Conservation (phyloP, 2,888 invertebrate genomes). For the Cerastis rubricosa region DNA sequence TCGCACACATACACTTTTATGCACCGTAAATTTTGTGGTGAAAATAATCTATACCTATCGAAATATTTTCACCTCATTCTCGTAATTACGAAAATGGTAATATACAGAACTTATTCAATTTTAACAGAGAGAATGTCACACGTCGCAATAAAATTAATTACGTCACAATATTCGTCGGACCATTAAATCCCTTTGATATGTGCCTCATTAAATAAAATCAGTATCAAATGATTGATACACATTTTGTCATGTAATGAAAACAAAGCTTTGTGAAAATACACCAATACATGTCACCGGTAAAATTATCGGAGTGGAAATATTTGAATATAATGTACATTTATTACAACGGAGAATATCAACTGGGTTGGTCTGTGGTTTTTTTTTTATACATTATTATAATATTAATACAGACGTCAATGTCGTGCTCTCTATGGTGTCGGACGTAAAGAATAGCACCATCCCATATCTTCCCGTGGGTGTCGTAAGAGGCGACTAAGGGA, state of each 20-base stretch:
- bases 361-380: neutral
- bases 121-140: slow-evolving; percentile 34
- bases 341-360: slow-evolving; percentile 2
- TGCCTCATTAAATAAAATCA: slow-evolving; percentile 62
- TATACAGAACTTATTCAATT: slow-evolving; percentile 45
- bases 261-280: slow-evolving; percentile 35
- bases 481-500: no score
- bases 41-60: slow-evolving; percentile 16
- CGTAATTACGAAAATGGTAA: slow-evolving; percentile 34
- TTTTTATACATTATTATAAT: neutral
- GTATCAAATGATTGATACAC: slow-evolving; percentile 54
- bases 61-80: slow-evolving; percentile 24
- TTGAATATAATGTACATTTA: slow-evolving; percentile 18
- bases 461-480: no score
- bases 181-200: slow-evolving; percentile 50
- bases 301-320: slow-evolving; percentile 14
- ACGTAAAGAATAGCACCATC: no score
- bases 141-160: slow-evolving; percentile 56
- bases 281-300: slow-evolving; percentile 8
- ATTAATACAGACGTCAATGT: no score
- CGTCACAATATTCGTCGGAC: slow-evolving; percentile 46
- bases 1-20: slow-evolving; percentile 36
- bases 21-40: slow-evolving; percentile 7
- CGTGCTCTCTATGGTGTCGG: no score
- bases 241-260: slow-evolving; percentile 50